A percentile compares a stretch with the other conserved stretches of the same genome.
Conservation (phyloP, 1,140 invertebrate species). For the Asbolus verrucosus region DNA sequence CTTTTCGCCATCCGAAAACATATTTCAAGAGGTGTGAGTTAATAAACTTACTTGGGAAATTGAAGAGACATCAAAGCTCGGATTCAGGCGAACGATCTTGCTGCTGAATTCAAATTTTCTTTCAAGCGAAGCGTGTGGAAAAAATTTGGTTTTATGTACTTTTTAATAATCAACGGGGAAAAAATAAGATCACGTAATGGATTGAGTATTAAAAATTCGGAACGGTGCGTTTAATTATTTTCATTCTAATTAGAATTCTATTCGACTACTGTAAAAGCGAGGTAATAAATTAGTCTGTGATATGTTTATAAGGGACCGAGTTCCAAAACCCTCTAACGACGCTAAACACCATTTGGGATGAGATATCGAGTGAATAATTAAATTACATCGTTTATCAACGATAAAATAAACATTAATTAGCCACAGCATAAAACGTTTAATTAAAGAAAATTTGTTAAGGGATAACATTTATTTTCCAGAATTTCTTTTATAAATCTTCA, state of each 20-base stretch:
- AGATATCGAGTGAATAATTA: slow-evolving; percentile 54
- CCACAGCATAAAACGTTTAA: slow-evolving; percentile 51
- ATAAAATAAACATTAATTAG: slow-evolving; percentile 55
- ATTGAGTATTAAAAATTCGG: slow-evolving; percentile 38
- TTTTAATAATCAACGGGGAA: slow-evolving; percentile 7
- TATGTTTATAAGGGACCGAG: slow-evolving; percentile 51
- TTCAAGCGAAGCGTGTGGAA: slow-evolving; percentile 12
- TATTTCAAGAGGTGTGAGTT: slow-evolving; percentile 24
- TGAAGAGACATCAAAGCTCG: slow-evolving; percentile 27
- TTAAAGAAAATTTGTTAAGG: slow-evolving; percentile 51
- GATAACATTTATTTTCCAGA: slow-evolving; percentile 39
- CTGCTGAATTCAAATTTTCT: slow-evolving; percentile 18
- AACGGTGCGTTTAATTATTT: slow-evolving; percentile 41
- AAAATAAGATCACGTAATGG: slow-evolving; percentile 22
- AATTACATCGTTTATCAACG: slow-evolving; percentile 53
- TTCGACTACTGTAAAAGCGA: slow-evolving; percentile 43
- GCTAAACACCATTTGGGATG: slow-evolving; percentile 49
- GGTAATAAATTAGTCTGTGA: slow-evolving; percentile 48
- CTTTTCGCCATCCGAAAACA: slow-evolving; percentile 33
- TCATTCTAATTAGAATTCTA: slow-evolving; percentile 48
- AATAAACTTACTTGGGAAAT: slow-evolving; percentile 31
- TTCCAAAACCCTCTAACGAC: slow-evolving; percentile 34
- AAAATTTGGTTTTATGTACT: slow-evolving; percentile 15
- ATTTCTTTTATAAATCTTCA: slow-evolving; percentile 32
- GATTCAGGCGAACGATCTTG: slow-evolving; percentile 14